A percentile compares a stretch with the other conserved stretches of the same genome.
These are phyloP conservation scores for Tetragnatha versicolor DNA, from an alignment of 1,140 invertebrate genomes.

Conservation along the genomic window DNA sequence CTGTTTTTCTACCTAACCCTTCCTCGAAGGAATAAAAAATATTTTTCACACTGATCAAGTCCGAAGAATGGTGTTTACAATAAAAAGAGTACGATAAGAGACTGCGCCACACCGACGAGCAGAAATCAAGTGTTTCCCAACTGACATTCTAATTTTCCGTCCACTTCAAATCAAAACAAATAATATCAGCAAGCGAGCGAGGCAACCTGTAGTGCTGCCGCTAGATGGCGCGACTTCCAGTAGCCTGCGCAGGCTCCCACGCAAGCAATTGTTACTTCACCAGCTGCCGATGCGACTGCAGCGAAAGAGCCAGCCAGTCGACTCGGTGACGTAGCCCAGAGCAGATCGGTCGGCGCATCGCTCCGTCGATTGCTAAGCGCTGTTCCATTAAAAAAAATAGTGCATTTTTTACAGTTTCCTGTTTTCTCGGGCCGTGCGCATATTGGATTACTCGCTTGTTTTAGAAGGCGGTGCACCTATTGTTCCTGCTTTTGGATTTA, in stretches of 20 bases:
- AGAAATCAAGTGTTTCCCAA: too few relatives aligned
- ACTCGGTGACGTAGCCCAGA: constrained; percentile 28
- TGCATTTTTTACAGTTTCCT: constrained; percentile 18
- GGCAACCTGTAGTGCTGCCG: constrained; percentile 38
- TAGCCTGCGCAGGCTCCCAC: constrained; percentile 47
- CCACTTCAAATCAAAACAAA: constrained; percentile 1
- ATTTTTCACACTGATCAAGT: too few relatives aligned
- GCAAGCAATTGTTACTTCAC: constrained; percentile 47
- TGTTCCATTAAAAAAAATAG: neutral
- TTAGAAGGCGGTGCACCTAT: neutral
- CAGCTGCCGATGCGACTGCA: constrained; percentile 49
- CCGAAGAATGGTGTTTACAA: neutral
- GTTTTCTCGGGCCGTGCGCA: neutral
- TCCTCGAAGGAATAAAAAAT: too few relatives aligned
- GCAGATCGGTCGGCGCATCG: neutral
- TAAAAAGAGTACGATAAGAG: too few relatives aligned
- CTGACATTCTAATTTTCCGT: too few relatives aligned
- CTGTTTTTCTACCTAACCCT: too few relatives aligned
- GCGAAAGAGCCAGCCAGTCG: constrained; percentile 35
- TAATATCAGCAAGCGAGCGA: neutral
- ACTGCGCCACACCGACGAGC: too few relatives aligned
- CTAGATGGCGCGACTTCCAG: constrained; percentile 37
- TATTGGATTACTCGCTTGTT: constrained; percentile 12
- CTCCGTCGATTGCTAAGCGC: neutral
- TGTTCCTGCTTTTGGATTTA: constrained; percentile 19